Evolutionary conservation across 2,113 vertebrate genomes (phyloP).

Genomic region (Oncorhynchus nerka): DNA sequence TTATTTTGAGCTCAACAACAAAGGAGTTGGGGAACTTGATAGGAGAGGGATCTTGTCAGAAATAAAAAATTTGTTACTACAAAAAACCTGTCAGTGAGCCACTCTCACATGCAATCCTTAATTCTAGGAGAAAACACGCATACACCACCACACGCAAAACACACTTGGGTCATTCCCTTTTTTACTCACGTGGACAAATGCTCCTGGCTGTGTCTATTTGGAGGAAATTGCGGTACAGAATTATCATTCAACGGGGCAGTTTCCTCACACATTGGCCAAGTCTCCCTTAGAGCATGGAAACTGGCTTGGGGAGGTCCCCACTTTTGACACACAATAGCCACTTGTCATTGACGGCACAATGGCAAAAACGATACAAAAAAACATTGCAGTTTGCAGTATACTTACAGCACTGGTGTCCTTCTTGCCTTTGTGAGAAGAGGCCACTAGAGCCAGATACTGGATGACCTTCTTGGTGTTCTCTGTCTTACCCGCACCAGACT

Average conservation of each 20-base stretch:
- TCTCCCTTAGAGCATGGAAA: conserved; percentile 78
- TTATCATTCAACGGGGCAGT: conserved; percentile 47
- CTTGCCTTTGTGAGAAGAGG: conserved; percentile 95
- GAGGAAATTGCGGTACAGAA: conserved; percentile 64
- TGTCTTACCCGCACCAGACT: conserved; percentile 96
- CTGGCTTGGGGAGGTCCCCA: conserved; percentile 72
- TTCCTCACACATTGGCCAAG: conserved; percentile 26
- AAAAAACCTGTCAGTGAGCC: conserved; percentile 50
- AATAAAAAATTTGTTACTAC: background rate
- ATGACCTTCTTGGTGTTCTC: conserved; percentile 99
- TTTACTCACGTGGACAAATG: conserved; percentile 86
- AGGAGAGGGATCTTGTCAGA: conserved; percentile 30
- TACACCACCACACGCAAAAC: conserved; percentile 76
- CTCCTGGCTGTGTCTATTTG: conserved; percentile 77
- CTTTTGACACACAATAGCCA: conserved; percentile 50
- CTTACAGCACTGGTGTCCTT: conserved; percentile 72
- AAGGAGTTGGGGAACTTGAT: conserved; percentile 6
- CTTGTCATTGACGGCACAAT: conserved; percentile 1
- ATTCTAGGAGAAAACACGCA: conserved; percentile 68
- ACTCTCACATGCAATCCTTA: conserved; percentile 85
- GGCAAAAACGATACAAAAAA: background rate
- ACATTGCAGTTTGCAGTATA: conserved; percentile 20
- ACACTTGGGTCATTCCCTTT: conserved; percentile 75
- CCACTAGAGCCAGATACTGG: conserved; percentile 94
- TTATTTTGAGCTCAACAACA: conserved; percentile 19